Conservation (phyloP, 1,140 invertebrate species). For the Sycobia sp. region DNA sequence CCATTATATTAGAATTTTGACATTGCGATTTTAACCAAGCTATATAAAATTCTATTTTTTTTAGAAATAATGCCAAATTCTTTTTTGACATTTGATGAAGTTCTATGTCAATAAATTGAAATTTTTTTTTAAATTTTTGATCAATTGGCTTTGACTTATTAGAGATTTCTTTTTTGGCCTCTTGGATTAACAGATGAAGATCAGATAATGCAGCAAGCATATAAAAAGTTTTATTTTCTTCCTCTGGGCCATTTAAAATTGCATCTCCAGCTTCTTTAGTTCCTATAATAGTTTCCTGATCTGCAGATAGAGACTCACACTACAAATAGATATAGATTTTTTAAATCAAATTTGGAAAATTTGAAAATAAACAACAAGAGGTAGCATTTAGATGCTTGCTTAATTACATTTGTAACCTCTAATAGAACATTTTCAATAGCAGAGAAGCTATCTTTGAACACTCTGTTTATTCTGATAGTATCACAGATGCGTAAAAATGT, state of each 20-base stretch:
- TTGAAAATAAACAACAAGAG: constrained; percentile 14
- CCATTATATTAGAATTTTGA: constrained; percentile 13
- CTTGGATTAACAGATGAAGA: constrained; percentile 62
- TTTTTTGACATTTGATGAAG: constrained; percentile 62
- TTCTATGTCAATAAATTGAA: constrained; percentile 59
- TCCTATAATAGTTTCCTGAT: constrained; percentile 51
- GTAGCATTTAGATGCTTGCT: background rate
- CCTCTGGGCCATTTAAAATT: constrained; percentile 61
- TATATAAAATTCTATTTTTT: constrained; percentile 74
- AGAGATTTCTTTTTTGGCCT: constrained; percentile 53
- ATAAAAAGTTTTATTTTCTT: constrained; percentile 58
- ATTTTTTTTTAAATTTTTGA: constrained; percentile 62
- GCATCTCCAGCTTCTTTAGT: constrained; percentile 51
- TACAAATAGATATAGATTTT: constrained; percentile 45
- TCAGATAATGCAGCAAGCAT: constrained; percentile 67
- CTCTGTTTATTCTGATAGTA: constrained; percentile 66
- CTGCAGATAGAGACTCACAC: constrained; percentile 52
- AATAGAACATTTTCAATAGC: constrained; percentile 69
- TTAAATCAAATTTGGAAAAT: background rate
- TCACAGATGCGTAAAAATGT: constrained; percentile 67
- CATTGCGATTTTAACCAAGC: constrained; percentile 64
- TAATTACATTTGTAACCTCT: constrained; percentile 63
- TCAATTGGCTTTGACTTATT: constrained; percentile 45
- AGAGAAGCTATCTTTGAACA: constrained; percentile 66
- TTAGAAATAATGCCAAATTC: constrained; percentile 64